Evolutionary conservation across 2,888 invertebrate genomes (phyloP).

Genomic region (Crepidodera aurea): DNA sequence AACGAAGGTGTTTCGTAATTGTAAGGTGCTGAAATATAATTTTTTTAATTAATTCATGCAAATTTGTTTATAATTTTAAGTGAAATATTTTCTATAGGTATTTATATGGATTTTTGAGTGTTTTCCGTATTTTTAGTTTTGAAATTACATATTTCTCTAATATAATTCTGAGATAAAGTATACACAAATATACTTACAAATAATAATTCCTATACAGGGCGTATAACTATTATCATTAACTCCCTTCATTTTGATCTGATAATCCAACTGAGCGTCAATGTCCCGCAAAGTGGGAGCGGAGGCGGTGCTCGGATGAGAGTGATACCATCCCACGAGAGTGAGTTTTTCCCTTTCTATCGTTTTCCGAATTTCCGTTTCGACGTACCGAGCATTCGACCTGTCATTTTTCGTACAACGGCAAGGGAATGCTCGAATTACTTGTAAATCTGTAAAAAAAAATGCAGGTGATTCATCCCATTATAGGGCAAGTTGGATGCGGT

Average conservation of each 20-base stretch:
- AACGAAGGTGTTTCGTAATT: constrained; percentile 80
- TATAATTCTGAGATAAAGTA: constrained; percentile 1
- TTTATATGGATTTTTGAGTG: too few relatives aligned
- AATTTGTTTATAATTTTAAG: too few relatives aligned
- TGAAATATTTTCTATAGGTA: too few relatives aligned
- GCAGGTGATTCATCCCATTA: too few relatives aligned
- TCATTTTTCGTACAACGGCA: constrained; percentile 85
- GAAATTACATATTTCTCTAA: too few relatives aligned
- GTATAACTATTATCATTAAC: constrained; percentile 90
- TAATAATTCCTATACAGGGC: constrained; percentile 91
- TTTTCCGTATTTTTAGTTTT: too few relatives aligned
- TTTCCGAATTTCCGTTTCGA: constrained; percentile 84
- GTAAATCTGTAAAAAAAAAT: constrained; percentile 72
- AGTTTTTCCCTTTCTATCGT: constrained; percentile 84
- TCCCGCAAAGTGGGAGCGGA: constrained; percentile 89
- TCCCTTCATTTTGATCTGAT: constrained; percentile 94
- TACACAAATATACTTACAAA: constrained; percentile 72
- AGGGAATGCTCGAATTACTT: constrained; percentile 88
- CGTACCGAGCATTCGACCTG: constrained; percentile 75
- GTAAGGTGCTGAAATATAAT: constrained; percentile 75
- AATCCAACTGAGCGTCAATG: constrained; percentile 91
- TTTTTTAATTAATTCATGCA: too few relatives aligned
- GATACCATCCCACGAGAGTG: constrained; percentile 93
- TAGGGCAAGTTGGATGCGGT: too few relatives aligned
- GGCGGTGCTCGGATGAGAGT: constrained; percentile 89